Base-by-base conservation (phyloP, 2,888 invertebrate genomes). In the Lysandra coridon region DNA sequence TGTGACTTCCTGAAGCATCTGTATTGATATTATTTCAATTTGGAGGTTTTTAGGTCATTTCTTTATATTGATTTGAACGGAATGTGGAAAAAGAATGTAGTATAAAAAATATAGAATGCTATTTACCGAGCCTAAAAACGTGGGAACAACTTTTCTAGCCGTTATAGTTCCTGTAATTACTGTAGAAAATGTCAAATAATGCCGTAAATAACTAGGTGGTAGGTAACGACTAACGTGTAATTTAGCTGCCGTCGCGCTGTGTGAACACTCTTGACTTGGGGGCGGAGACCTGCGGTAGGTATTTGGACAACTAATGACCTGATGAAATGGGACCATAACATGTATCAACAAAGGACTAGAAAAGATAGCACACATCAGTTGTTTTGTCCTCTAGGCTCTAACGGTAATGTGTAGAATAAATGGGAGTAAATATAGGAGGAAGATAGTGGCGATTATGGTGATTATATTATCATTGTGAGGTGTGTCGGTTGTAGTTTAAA, bases 181-280 rank as follows among this genome's bases (percentile, higher is more conserved):
- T n/a, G 44, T 57, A 74, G 44, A 74, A 74, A 74, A 74, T 74
- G 74, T 74, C 40, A 74, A 44, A 74, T 74, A 74, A 74, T 57
- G 17, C 57, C 53, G 57, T 37, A 53, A 57, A 76, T 76, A 33
- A 33, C n/a, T 17, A 53, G 76, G 76, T 30, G 76, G 23, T 40
- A 40, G 74, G n/a, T 44, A 74, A 57, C 33, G 33, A 23, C 23
- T 33, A 37, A 37, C 57, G 33, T 53, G 76, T 33, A 76, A 76
- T 76, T 49, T 49, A 44, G 75, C 44, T 17, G 23, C 44, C 49
- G 76, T 57, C 49, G 33, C 76, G 57, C 53, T 57, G 33, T 57
- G 76, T 57, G 76, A 33, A 76, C 75, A 75, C 75, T 64, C 73
- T 2, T 40, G n/a, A 40, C n/a, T 10, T 12, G 10, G 12, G 64